Base-by-base conservation (phyloP, 1,140 invertebrate species). In the Drosophila bipectinata region DNA sequence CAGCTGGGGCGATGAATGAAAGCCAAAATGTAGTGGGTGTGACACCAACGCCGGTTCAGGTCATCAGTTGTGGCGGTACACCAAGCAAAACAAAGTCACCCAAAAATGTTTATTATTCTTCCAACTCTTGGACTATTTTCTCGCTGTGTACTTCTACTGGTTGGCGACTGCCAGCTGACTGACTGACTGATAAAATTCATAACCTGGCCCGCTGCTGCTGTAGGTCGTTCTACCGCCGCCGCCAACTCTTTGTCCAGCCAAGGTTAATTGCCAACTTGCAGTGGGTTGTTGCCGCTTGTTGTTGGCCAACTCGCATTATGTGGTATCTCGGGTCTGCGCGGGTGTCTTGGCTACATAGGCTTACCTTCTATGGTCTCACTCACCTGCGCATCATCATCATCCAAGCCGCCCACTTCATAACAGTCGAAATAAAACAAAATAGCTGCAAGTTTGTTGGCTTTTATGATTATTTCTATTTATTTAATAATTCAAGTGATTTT, bases 11-110 rank as follows among this genome's bases (percentile, higher is more conserved):
- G 79, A 82, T 82, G 79, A 85, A 84, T 84, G 81, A 87, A 85
- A 60, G 66, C 80, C 64, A 73, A 84, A 84, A 84, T 74, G 77
- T 77, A 61, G 82, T 85, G 79, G 82, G 82, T 85, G 82, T 85
- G 79, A 85, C 83, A 88, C 82, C 83, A 88, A 88, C 82, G 82
- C 83, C 83, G 82, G 83, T 81, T 78, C 79, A 58, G 78, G 78
- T 85, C 83, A 85, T 68, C 80, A 82, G 67, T 49, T 49, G 62
- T 54, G 57, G 32, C 9, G 14, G 14, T 44, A 44, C 41, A 44
- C 41, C 41, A 44, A 44, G 14, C 34, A 12, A 37, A 37, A 37
- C 34, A 4, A 12, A 37, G 10, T 21, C 21, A 1, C 21, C 9
- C 12, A 37, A 10, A 4, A 12, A 37, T 37, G 3, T n/a, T 4